Percentiles rank a stretch among this genome's conserved stretches.
Conservation (phyloP, 2,888 invertebrate species). For the Apeira syringaria region DNA sequence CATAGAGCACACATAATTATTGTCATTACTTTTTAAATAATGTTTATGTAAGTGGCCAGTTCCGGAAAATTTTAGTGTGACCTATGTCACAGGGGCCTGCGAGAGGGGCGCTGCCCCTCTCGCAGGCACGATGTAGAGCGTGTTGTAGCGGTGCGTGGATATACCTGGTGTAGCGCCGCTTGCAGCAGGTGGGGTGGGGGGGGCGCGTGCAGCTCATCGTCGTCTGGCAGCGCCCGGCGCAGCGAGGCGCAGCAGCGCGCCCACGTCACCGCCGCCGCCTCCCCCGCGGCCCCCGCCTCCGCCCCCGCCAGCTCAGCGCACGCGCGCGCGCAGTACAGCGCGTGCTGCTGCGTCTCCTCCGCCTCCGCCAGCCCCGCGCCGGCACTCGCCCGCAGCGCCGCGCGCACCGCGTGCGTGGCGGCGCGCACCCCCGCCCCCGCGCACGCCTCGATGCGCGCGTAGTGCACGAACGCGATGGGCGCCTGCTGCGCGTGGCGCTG, state of each 20-base stretch:
- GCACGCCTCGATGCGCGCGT: conserved; percentile 51
- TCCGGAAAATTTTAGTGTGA: no score
- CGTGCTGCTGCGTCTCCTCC: no score
- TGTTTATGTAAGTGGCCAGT: no score
- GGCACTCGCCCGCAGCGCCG: conserved; percentile 26
- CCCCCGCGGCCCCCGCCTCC: conserved; percentile 26
- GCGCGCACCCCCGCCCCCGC: conserved; percentile 29
- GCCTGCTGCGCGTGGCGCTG: conserved; percentile 31
- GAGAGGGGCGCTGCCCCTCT: not conserved
- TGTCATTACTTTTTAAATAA: no score
- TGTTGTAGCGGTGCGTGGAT: not conserved
- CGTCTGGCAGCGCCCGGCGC: conserved; percentile 32
- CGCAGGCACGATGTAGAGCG: not conserved
- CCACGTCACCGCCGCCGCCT: no score
- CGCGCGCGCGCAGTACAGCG: conserved; percentile 47
- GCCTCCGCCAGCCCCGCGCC: no score
- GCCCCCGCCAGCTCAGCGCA: conserved; percentile 27
- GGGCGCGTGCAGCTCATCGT: conserved; percentile 21
- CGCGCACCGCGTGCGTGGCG: conserved; percentile 35
- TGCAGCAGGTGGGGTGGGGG: conserved; percentile 8
- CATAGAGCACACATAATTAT: no score
- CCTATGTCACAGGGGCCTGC: no score
- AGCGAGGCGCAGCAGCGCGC: conserved; percentile 29
- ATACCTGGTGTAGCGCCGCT: conserved; percentile 11
- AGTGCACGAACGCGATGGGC: conserved; percentile 51